Evolutionary conservation across 2,113 vertebrate genomes (phyloP).

Genomic region (Otus sunia): DNA sequence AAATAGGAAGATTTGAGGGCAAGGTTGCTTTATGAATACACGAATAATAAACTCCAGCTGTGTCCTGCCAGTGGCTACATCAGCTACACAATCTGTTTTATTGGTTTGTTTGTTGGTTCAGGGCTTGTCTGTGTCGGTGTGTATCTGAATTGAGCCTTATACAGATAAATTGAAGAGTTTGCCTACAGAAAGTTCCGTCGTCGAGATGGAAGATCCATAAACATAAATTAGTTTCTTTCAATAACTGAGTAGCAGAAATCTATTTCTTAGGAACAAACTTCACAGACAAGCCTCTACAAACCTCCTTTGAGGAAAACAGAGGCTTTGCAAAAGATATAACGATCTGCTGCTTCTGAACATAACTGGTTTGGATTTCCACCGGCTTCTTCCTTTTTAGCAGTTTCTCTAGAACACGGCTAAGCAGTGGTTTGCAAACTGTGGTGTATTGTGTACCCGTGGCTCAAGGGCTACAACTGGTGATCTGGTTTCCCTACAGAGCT

Average conservation of each 20-base stretch:
- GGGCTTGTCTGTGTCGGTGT: neutral
- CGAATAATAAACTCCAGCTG: constrained; percentile 27
- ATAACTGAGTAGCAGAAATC: neutral
- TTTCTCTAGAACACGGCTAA: neutral
- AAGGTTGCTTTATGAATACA: constrained; percentile 31
- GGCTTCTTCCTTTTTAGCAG: neutral
- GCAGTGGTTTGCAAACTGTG: neutral
- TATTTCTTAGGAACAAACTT: neutral
- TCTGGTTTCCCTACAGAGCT: neutral
- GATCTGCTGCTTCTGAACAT: neutral
- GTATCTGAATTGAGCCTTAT: neutral
- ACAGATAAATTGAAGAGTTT: neutral
- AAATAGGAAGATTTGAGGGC: neutral
- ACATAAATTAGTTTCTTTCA: neutral
- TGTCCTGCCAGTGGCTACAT: constrained; percentile 33
- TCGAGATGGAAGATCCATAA: neutral
- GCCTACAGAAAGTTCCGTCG: neutral
- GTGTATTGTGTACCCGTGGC: fast-evolving
- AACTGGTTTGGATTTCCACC: neutral
- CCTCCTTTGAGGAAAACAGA: neutral
- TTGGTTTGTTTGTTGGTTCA: constrained; percentile 5
- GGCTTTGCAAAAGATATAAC: neutral
- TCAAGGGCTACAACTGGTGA: neutral
- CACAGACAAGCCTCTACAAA: neutral
- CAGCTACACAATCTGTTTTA: neutral